A percentile compares a stretch with the other conserved stretches of the same genome.
Evolutionary conservation across 2,797 vertebrate species (phyloP).

Genomic region (Typhlichthys eigenmanni): DNA sequence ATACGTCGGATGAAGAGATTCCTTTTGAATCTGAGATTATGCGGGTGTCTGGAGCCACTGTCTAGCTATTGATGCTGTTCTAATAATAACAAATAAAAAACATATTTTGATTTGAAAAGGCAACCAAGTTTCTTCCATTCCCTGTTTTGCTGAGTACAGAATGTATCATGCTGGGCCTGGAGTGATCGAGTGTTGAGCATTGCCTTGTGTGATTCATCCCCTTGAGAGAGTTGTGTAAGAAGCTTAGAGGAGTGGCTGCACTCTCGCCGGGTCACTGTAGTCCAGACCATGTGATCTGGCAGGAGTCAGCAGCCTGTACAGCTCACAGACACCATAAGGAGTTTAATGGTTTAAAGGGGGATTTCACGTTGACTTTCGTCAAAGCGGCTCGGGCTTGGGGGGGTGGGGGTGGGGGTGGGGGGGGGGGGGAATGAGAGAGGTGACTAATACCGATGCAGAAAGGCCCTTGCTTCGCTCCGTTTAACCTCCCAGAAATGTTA

Average conservation of each 20-base stretch:
- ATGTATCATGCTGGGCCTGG: slow-evolving; percentile 15
- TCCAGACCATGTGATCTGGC: slow-evolving; percentile 56
- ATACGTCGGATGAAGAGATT: slow-evolving; percentile 17
- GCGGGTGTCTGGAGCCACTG: slow-evolving; percentile 15
- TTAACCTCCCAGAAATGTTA: background rate
- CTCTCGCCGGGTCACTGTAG: slow-evolving; percentile 57
- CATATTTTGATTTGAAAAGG: slow-evolving; percentile 13
- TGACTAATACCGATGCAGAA: slow-evolving; percentile 8
- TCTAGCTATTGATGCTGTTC: background rate
- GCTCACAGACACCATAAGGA: slow-evolving; percentile 44
- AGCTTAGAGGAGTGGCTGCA: slow-evolving; percentile 53
- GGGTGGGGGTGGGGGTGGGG: slow-evolving; percentile 14
- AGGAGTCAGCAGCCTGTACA: slow-evolving; percentile 51
- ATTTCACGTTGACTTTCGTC: slow-evolving; percentile 24
- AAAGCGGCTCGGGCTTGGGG: background rate
- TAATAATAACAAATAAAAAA: background rate
- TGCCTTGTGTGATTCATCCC: slow-evolving; percentile 7
- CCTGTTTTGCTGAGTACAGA: slow-evolving; percentile 7
- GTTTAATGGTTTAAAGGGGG: slow-evolving; percentile 41
- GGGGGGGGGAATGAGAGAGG: slow-evolving; percentile 13
- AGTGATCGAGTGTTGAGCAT: slow-evolving; percentile 26
- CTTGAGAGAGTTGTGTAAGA: slow-evolving; percentile 49
- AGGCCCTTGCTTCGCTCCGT: slow-evolving; percentile 17
- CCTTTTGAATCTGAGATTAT: slow-evolving; percentile 30
- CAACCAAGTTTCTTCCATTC: slow-evolving; percentile 9